Evolutionary conservation across 1,140 invertebrate species (phyloP), one percentile per base, ranked within the genome.

Genomic region (Platyura marginata): DNA sequence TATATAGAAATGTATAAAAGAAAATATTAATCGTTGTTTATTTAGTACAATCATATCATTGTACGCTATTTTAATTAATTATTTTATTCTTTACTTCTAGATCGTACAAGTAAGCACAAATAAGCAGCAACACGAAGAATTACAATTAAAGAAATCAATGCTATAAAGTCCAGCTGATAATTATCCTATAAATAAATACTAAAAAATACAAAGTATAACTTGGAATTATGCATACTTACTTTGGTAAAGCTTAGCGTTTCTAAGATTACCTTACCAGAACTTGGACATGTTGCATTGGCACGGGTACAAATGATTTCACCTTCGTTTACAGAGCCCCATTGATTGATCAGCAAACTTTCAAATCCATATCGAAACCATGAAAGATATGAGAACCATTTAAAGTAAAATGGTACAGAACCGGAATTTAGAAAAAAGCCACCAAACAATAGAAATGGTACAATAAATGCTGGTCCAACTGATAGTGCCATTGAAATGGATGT

Each of bases 321-420:
- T 15, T 60, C 56, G 10, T 78, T 72, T 16, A 91, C 67, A 13
- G 76, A 72, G 0, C 69, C 59, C 92, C 92, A 97, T 57, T 97
- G 90, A 64, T 93, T 95, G 38, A 96, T 80, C n/a, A 86, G 66
- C 1, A 96, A 63, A 0, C 88, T 84, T 65, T 95, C 91, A 63
- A 90, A 93, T 34, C 82, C 86, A 59, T 93, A 96, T 38, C 81
- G 75, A 64, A 97, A 95, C 89, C 93, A 97, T 0, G 90, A 95
- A 15, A 96, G 59, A 61, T 92, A 88, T 13, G 87, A 85, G 42
- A 96, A 64, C 88, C 91, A 95, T 41, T 77, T 69, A 42, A 97
- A 81, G 54, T 92, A 96, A 0, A 67, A 59, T 1, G 91, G 92
- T 18, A 94, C 75, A 1, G 88, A 89, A 79, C 74, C 77, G 18